phyloP scores from a whole-genome alignment of 2,113 vertebrate genomes.

The Chloroceryle aenea region DNA sequence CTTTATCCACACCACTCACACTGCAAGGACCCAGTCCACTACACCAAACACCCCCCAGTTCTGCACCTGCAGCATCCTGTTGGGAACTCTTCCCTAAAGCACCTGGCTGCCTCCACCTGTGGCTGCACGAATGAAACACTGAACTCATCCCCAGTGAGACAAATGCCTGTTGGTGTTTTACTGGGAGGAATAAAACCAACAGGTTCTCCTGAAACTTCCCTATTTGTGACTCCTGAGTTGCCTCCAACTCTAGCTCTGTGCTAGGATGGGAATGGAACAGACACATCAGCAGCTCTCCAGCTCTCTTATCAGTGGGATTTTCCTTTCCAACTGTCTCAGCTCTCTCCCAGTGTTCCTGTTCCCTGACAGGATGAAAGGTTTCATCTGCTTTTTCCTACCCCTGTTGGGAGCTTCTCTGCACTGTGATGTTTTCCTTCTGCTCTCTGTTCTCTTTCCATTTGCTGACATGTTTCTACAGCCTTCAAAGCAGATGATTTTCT shows the following conservation, averaged over 20 bases:
- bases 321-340: background rate
- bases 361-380: background rate
- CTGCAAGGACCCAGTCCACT: background rate
- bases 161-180: rapidly evolving
- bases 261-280: background rate
- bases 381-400: background rate
- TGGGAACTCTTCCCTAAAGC: background rate
- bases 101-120: background rate
- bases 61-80: background rate
- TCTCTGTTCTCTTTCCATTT: background rate
- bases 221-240: background rate
- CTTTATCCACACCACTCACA: background rate
- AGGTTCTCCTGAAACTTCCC: background rate
- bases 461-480: background rate
- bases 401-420: background rate
- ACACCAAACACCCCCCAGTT: background rate
- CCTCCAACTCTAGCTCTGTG: background rate
- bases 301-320: background rate
- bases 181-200: background rate
- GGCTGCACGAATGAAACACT: background rate
- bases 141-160: background rate
- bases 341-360: background rate
- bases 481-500: background rate
- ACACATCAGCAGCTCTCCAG: background rate
- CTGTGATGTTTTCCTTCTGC: background rate